Percentiles rank a stretch among this genome's conserved stretches.
Conservation (phyloP, 2,888 invertebrate genomes). For the Metallyticus violacea region DNA sequence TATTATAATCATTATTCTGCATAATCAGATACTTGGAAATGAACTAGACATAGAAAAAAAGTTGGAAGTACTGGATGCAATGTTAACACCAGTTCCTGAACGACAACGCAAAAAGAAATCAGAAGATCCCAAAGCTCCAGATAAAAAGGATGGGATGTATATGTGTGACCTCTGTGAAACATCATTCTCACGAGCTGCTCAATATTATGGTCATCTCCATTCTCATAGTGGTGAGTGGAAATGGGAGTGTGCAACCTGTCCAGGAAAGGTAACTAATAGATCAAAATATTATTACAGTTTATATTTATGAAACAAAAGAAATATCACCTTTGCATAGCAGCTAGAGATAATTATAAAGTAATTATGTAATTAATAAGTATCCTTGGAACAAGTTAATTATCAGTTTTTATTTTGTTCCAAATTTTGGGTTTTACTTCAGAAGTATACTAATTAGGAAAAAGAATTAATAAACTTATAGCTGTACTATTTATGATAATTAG, state of each 20-base stretch:
- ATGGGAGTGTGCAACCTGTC: conserved; percentile 38
- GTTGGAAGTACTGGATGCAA: conserved; percentile 11
- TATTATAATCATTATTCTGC: background rate
- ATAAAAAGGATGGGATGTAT: conserved; percentile 11
- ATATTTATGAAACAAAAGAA: no score
- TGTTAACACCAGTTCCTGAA: conserved; percentile 6
- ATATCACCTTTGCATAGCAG: no score
- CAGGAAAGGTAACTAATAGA: conserved; percentile 22
- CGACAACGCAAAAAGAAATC: background rate
- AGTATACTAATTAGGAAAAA: no score
- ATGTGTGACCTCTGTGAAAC: conserved; percentile 35
- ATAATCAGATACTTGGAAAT: background rate
- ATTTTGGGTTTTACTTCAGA: no score
- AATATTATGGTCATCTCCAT: conserved; percentile 42
- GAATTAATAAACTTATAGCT: no score
- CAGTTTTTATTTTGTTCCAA: no score
- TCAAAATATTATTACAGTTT: no score
- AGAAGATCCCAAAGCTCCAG: background rate
- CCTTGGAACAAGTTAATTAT: no score
- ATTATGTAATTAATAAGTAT: no score
- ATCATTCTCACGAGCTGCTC: conserved; percentile 38
- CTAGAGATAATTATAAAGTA: no score
- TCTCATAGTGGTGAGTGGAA: conserved; percentile 39
- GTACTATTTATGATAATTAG: no score
- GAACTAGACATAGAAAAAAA: conserved; percentile 1